Conservation (phyloP, 2,888 invertebrate genomes). For the Perithous albicinctus region DNA sequence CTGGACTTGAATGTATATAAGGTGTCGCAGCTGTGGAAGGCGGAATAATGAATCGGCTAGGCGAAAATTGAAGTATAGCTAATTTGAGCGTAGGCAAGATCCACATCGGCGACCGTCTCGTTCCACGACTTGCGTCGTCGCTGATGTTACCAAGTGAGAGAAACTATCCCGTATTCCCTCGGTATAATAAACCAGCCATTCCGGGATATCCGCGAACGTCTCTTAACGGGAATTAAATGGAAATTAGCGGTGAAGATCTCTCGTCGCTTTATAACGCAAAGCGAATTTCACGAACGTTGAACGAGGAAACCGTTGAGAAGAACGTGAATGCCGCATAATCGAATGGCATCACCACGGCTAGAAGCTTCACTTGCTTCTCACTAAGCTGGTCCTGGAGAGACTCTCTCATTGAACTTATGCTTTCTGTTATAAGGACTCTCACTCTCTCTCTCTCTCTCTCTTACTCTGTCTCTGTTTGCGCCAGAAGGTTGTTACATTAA, state of each 20-base stretch:
- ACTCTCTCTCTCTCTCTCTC: too few species aligned
- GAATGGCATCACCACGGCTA: slow-evolving; percentile 26
- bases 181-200: slow-evolving; percentile 47
- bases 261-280: slow-evolving; percentile 25
- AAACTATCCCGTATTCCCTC: neutral
- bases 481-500: slow-evolving; percentile 30
- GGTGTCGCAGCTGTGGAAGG: slow-evolving; percentile 28
- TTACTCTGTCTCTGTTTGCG: neutral
- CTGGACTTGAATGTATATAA: slow-evolving; percentile 42
- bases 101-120: slow-evolving; percentile 10
- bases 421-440: slow-evolving; percentile 11
- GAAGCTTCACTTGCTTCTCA: slow-evolving; percentile 11
- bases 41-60: slow-evolving; percentile 44
- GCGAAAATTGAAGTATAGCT: slow-evolving; percentile 62
- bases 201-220: slow-evolving; percentile 13
- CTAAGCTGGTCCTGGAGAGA: too few species aligned
- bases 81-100: slow-evolving; percentile 8
- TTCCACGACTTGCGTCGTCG: slow-evolving; percentile 10
- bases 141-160: neutral
- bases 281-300: slow-evolving; percentile 20
- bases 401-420: slow-evolving; percentile 12
- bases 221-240: slow-evolving; percentile 66
- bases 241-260: slow-evolving; percentile 60
- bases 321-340: slow-evolving; percentile 23
- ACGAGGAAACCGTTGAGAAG: slow-evolving; percentile 13